phyloP scores from a whole-genome alignment of 2,888 invertebrate species.

The Bedellia somnulentella region DNA sequence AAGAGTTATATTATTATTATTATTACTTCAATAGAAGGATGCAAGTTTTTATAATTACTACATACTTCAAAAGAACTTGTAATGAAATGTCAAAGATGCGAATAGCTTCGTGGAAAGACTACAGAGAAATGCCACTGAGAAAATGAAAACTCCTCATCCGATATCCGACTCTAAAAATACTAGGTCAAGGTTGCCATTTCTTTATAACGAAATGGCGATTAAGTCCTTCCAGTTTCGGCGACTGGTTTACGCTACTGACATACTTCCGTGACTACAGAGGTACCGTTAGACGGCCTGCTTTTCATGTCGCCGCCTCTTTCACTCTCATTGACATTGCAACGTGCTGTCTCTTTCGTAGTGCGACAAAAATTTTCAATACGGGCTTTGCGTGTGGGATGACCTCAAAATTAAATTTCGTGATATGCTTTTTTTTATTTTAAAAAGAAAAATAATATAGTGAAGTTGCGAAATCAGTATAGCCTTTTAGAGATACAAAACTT shows the following conservation, averaged over 20 bases:
- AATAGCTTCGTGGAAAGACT: too few species aligned
- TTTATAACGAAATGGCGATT: slow-evolving; percentile 20
- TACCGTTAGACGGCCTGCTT: slow-evolving; percentile 58
- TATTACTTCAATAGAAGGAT: too few species aligned
- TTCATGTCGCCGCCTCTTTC: slow-evolving; percentile 42
- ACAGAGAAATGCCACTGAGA: slow-evolving; percentile 54
- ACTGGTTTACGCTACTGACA: slow-evolving; percentile 53
- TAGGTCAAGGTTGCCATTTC: slow-evolving; percentile 44
- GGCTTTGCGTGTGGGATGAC: slow-evolving; percentile 50
- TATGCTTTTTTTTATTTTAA: slow-evolving; percentile 32
- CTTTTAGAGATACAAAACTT: too few species aligned
- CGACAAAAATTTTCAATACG: slow-evolving; percentile 59
- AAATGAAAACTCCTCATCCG: slow-evolving; percentile 44
- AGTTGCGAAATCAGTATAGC: too few species aligned
- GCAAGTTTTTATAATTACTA: too few species aligned
- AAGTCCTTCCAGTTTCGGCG: slow-evolving; percentile 25
- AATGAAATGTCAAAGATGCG: too few species aligned
- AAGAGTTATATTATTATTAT: too few species aligned
- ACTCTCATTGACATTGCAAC: slow-evolving; percentile 35
- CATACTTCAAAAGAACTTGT: too few species aligned
- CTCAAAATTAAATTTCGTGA: slow-evolving; percentile 52
- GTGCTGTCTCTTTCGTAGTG: slow-evolving; percentile 34
- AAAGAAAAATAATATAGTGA: too few species aligned
- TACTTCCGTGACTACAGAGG: slow-evolving; percentile 42
- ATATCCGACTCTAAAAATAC: slow-evolving; percentile 23